Evolutionary conservation across 2,797 vertebrate genomes (phyloP).

Genomic region (Eptatretus atami): DNA sequence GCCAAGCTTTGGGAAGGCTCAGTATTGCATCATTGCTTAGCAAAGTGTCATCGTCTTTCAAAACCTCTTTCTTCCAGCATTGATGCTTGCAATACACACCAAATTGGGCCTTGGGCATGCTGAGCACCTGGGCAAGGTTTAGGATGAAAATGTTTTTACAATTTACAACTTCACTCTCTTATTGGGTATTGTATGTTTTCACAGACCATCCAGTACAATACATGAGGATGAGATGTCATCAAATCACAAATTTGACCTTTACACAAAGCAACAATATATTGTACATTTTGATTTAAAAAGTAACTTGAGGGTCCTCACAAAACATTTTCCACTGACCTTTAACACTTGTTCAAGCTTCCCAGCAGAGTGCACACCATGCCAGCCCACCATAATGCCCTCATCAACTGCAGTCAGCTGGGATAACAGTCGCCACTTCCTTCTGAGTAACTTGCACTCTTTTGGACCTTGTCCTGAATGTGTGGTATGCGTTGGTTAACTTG

Average conservation of each 20-base stretch:
- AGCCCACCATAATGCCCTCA: conserved; percentile 41
- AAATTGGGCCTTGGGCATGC: conserved; percentile 41
- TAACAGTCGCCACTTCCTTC: conserved; percentile 31
- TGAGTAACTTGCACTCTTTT: conserved; percentile 16
- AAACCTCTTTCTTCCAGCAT: conserved; percentile 27
- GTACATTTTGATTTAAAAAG: no score
- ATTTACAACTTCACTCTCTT: background rate
- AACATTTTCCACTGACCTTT: conserved; percentile 21
- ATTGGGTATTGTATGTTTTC: background rate
- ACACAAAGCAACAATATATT: background rate
- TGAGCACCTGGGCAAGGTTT: conserved; percentile 27
- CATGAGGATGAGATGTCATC: no score
- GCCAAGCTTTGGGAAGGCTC: conserved; percentile 23
- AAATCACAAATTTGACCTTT: background rate
- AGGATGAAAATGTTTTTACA: background rate
- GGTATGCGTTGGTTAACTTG: no score
- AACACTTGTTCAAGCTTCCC: conserved; percentile 32
- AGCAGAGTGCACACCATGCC: conserved; percentile 36
- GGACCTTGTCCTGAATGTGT: no score
- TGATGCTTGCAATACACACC: conserved; percentile 31
- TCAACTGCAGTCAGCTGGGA: conserved; percentile 27
- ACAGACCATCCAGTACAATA: no score
- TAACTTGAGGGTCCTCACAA: no score
- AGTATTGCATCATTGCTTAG: conserved; percentile 25
- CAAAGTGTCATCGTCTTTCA: conserved; percentile 16